Percentiles rank a stretch among this genome's conserved stretches.
Conservation (phyloP, 2,888 invertebrate species). For the Drosophila greeni region DNA sequence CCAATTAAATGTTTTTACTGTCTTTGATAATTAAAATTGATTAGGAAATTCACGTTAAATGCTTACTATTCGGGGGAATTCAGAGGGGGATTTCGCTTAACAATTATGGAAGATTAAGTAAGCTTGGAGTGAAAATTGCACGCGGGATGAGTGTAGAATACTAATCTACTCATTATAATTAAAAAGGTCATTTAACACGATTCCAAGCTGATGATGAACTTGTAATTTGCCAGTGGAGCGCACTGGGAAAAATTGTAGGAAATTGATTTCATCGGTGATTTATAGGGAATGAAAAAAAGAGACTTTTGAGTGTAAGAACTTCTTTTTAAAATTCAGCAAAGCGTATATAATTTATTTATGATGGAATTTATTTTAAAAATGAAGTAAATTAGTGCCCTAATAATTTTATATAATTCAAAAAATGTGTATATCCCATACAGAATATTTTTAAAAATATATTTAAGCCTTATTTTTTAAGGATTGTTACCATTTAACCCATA, state of each 20-base stretch:
- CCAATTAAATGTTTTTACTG: slow-evolving; percentile 17
- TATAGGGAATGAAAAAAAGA: neutral
- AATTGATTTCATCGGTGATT: neutral
- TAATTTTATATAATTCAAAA: no score
- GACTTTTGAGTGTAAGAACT: neutral
- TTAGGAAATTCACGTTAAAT: slow-evolving; percentile 11
- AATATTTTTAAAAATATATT: neutral
- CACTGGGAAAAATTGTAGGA: neutral
- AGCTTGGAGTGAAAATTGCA: slow-evolving; percentile 6
- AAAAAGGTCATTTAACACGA: slow-evolving; percentile 17
- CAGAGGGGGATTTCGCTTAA: slow-evolving; percentile 17
- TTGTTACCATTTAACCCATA: no score
- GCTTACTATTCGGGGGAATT: slow-evolving; percentile 4
- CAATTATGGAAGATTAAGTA: slow-evolving; percentile 28
- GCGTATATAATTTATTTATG: neutral
- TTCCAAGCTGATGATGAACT: slow-evolving; percentile 4
- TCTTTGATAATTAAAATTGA: neutral
- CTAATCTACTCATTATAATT: slow-evolving; percentile 30
- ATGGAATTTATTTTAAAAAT: no score
- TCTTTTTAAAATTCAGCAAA: neutral
- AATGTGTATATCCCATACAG: no score
- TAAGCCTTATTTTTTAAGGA: neutral
- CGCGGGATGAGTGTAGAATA: slow-evolving; percentile 2
- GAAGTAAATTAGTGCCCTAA: no score
- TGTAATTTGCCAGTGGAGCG: neutral